phyloP scores from a whole-genome alignment of 64 coral and sea anemone species.

The Orbicella faveolata region DNA sequence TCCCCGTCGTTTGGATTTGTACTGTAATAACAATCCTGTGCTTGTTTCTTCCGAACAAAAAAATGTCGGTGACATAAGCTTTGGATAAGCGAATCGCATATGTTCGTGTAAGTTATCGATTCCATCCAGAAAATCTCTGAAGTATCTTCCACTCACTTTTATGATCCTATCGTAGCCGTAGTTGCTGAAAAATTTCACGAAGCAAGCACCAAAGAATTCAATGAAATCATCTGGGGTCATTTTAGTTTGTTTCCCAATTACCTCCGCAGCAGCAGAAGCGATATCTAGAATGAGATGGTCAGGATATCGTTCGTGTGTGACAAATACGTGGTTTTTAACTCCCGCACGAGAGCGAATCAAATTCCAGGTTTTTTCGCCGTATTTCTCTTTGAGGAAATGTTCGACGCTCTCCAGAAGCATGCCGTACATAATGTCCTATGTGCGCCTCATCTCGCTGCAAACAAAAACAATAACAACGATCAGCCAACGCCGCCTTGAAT shows the following conservation, averaged over 20 bases:
- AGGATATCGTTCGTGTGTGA: conserved; percentile 80
- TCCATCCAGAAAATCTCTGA: conserved; percentile 71
- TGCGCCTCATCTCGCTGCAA: background rate
- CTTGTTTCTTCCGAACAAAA: conserved; percentile 82
- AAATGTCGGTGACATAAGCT: conserved; percentile 75
- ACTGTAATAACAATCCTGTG: conserved; percentile 68
- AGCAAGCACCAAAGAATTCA: conserved; percentile 75
- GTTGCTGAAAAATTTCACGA: conserved; percentile 89
- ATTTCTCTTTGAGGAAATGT: conserved; percentile 76
- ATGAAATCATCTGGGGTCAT: conserved; percentile 77
- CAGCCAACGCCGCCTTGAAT: background rate
- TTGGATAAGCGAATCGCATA: conserved; percentile 86
- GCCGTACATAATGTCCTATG: conserved; percentile 70
- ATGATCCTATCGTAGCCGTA: conserved; percentile 90
- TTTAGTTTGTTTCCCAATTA: conserved; percentile 44
- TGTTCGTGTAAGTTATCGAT: conserved; percentile 90
- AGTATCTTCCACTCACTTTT: conserved; percentile 54
- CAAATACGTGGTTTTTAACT: conserved; percentile 66
- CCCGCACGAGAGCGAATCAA: conserved; percentile 53
- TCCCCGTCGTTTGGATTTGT: conserved; percentile 64
- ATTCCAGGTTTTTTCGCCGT: conserved; percentile 76
- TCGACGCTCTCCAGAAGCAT: conserved; percentile 89
- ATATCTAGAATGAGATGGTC: conserved; percentile 63
- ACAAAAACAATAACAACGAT: background rate
- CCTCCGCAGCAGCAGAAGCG: conserved; percentile 46